Conservation (phyloP, 2,888 invertebrate genomes). For the Leptopterna dolabrata region DNA sequence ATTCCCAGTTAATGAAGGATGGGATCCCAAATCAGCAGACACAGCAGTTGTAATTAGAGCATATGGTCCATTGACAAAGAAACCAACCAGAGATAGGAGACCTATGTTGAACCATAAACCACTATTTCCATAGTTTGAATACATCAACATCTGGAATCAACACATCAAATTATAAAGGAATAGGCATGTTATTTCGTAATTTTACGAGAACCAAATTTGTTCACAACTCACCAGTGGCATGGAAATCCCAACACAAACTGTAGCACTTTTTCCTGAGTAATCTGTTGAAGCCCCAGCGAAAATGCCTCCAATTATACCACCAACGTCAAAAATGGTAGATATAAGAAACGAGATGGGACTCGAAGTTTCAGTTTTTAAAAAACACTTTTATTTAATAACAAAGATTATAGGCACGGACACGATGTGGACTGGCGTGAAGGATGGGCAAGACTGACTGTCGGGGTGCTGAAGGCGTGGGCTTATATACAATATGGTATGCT, state of each 20-base stretch:
- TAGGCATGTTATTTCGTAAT: background rate
- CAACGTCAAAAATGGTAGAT: slow-evolving; percentile 87
- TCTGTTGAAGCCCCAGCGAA: slow-evolving; percentile 89
- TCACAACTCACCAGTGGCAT: slow-evolving; percentile 78
- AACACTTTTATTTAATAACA: too few species aligned
- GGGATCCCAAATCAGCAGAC: slow-evolving; percentile 92
- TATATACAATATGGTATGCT: too few species aligned
- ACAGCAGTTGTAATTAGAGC: slow-evolving; percentile 96
- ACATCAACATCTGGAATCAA: slow-evolving; percentile 78
- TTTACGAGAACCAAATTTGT: background rate
- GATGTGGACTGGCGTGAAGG: too few species aligned
- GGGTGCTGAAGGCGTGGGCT: too few species aligned
- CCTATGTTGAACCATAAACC: slow-evolving; percentile 74
- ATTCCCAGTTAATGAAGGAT: slow-evolving; percentile 85
- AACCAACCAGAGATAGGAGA: slow-evolving; percentile 80
- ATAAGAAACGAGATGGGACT: too few species aligned
- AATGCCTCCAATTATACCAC: slow-evolving; percentile 91
- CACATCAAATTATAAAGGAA: slow-evolving; percentile 4
- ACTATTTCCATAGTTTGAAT: slow-evolving; percentile 78
- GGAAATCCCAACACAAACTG: slow-evolving; percentile 83
- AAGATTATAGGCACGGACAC: too few species aligned
- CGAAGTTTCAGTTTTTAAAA: too few species aligned
- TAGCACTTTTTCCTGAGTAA: slow-evolving; percentile 83
- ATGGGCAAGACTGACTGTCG: too few species aligned
- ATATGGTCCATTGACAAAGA: slow-evolving; percentile 95